Conservation (phyloP, 2,888 invertebrate species). For the Conomelus anceps region DNA sequence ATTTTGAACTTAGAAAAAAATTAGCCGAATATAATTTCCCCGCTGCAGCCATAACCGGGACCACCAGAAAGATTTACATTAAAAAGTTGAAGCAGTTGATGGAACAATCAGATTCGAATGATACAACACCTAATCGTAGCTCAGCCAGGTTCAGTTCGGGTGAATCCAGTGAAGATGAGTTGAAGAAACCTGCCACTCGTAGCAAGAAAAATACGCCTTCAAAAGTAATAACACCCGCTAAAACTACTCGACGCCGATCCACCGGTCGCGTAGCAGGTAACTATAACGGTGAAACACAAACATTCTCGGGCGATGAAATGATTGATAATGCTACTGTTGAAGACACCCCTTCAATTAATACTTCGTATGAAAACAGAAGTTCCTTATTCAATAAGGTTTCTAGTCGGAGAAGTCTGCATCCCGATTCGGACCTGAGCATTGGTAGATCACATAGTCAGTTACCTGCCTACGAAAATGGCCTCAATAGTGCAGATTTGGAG, state of each 20-base stretch:
- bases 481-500: background rate
- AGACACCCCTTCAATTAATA: background rate
- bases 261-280: background rate
- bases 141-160: background rate
- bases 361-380: background rate
- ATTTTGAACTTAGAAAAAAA: background rate
- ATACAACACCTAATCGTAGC: background rate
- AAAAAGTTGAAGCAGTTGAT: background rate
- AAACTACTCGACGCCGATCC: background rate
- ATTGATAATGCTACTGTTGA: background rate
- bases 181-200: background rate
- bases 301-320: background rate
- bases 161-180: background rate
- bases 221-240: background rate
- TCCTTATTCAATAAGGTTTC: background rate
- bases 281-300: background rate
- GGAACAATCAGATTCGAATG: background rate
- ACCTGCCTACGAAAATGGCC: background rate
- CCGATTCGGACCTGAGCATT: background rate
- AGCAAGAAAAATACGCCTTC: background rate
- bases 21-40: background rate
- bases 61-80: background rate
- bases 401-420: background rate
- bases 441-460: background rate
- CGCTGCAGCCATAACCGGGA: background rate